Conservation (phyloP, 2,797 vertebrate genomes). For the Oryzias sinensis region DNA sequence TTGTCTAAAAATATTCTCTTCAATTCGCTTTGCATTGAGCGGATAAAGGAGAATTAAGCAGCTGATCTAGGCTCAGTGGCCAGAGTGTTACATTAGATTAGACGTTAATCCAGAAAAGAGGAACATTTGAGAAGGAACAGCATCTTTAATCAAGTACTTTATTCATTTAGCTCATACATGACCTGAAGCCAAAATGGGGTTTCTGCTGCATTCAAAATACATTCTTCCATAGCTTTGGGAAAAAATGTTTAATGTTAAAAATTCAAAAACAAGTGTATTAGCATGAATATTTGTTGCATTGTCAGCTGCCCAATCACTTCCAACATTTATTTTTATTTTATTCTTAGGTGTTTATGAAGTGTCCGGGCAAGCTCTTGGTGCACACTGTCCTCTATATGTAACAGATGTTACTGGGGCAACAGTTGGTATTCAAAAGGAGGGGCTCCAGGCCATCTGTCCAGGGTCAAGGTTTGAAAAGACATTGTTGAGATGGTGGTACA, state of each 20-base stretch:
- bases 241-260: background rate
- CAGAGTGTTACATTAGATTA: conserved; percentile 81
- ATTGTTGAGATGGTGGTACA: conserved; percentile 68
- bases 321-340: conserved; percentile 20
- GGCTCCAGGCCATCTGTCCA: conserved; percentile 83
- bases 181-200: conserved; percentile 12
- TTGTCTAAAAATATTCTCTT: conserved; percentile 63
- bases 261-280: background rate
- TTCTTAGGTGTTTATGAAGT: conserved; percentile 33
- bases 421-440: conserved; percentile 82
- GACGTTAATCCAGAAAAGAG: conserved; percentile 81
- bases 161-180: conserved; percentile 29
- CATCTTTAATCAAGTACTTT: conserved; percentile 69
- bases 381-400: conserved; percentile 65
- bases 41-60: conserved; percentile 78
- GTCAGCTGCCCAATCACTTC: conserved; percentile 2
- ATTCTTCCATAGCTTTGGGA: background rate
- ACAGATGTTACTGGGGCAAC: conserved; percentile 87
- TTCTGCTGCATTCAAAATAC: background rate
- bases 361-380: conserved; percentile 48
- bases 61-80: conserved; percentile 76
- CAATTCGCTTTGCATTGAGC: conserved; percentile 59
- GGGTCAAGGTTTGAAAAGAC: conserved; percentile 83
- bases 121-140: conserved; percentile 68
- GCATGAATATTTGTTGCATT: conserved; percentile 9